Conservation (phyloP, 2,113 vertebrate species). For the Neotoma lepida region DNA sequence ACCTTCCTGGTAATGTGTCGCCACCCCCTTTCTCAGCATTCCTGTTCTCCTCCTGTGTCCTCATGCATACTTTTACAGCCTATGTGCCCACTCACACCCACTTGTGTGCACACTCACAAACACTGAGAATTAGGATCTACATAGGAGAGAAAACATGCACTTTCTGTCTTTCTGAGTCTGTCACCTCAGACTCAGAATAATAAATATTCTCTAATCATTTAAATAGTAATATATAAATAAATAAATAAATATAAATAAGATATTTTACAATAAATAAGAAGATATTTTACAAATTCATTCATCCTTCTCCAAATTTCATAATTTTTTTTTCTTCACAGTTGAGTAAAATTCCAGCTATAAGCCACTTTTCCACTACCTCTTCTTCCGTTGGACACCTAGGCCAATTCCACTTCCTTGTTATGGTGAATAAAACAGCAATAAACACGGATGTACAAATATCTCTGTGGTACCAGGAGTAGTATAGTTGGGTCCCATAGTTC, state of each 20-base stretch:
- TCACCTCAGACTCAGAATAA: background rate
- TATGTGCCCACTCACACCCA: accelerated
- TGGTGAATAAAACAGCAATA: too few relatives aligned
- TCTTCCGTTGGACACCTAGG: background rate
- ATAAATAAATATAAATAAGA: too few relatives aligned
- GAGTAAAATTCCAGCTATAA: background rate
- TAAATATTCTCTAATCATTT: too few relatives aligned
- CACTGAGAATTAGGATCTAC: background rate
- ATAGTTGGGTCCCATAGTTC: background rate
- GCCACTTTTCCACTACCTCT: background rate
- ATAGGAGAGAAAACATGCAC: too few relatives aligned
- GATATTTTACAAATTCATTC: background rate
- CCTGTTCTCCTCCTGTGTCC: background rate
- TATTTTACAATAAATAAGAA: too few relatives aligned
- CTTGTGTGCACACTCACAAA: background rate
- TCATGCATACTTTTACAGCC: too few relatives aligned
- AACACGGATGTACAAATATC: background rate
- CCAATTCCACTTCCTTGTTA: too few relatives aligned
- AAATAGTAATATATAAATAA: background rate
- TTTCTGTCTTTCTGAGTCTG: background rate
- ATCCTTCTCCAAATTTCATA: background rate
- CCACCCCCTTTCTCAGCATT: background rate
- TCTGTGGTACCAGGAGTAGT: background rate
- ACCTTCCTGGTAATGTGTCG: too few relatives aligned
- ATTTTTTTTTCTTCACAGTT: background rate